Conservation (phyloP, 2,113 vertebrate genomes). For the Trematocara macrostoma region DNA sequence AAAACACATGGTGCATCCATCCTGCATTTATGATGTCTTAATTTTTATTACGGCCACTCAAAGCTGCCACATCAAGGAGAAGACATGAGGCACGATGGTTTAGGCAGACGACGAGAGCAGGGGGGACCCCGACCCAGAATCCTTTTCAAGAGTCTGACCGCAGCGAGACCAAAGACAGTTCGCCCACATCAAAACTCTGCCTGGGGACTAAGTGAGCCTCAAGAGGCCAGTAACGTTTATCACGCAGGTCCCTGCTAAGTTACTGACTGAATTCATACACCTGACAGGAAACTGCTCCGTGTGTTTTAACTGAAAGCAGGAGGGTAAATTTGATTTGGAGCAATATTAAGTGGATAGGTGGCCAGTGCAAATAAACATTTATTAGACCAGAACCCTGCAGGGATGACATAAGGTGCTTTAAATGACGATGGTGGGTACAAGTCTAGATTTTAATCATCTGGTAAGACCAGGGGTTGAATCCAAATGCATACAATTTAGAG, state of each 20-base stretch:
- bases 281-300: neutral
- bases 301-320: neutral
- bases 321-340: neutral
- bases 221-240: slow-evolving; percentile 3
- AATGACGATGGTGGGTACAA: neutral
- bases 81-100: slow-evolving; percentile 23
- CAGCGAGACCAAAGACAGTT: slow-evolving; percentile 13
- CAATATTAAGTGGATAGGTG: neutral
- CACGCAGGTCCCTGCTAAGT: neutral
- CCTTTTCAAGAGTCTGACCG: slow-evolving; percentile 31
- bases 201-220: neutral
- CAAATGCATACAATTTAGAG: neutral
- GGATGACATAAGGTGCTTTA: neutral
- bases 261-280: neutral
- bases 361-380: neutral
- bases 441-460: neutral
- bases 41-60: slow-evolving; percentile 32
- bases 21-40: slow-evolving; percentile 48
- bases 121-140: slow-evolving; percentile 31
- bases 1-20: slow-evolving; percentile 54
- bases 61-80: slow-evolving; percentile 55
- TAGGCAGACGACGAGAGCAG: slow-evolving; percentile 23
- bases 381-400: neutral
- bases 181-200: slow-evolving; percentile 43
- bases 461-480: neutral